Conservation (phyloP, 2,888 invertebrate species). For the Acrobasis consociella region DNA sequence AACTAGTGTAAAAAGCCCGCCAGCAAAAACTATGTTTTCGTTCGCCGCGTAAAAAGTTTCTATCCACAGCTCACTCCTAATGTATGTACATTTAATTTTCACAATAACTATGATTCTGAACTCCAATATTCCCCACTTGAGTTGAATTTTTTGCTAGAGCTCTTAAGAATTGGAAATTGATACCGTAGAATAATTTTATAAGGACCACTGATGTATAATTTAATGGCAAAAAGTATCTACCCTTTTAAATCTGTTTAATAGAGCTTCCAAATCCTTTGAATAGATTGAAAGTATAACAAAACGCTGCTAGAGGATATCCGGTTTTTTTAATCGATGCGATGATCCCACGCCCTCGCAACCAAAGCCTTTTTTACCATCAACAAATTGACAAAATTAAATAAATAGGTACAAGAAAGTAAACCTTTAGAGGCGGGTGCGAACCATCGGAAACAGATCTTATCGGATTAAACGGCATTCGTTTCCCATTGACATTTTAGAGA, state of each 20-base stretch:
- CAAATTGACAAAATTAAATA: conserved; percentile 52
- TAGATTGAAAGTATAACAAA: conserved; percentile 40
- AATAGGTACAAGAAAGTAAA: conserved; percentile 49
- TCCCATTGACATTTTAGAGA: conserved; percentile 26
- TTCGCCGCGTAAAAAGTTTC: not conserved
- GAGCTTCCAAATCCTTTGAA: conserved; percentile 17
- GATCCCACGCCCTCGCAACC: conserved; percentile 67
- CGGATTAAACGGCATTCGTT: conserved; percentile 43
- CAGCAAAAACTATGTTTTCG: not conserved
- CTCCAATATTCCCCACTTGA: conserved; percentile 2
- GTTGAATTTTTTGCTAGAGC: conserved; percentile 3
- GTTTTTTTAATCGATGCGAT: conserved; percentile 52
- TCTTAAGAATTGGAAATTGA: conserved; percentile 18
- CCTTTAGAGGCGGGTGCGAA: conserved; percentile 37
- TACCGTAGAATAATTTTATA: conserved; percentile 10
- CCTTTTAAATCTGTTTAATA: conserved; percentile 14
- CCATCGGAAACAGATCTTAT: conserved; percentile 57
- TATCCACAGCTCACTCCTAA: not conserved
- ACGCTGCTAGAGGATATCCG: conserved; percentile 67
- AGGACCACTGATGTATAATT: conserved; percentile 12
- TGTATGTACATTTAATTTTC: conserved; percentile 16
- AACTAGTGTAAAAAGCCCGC: not conserved
- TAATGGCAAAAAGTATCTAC: conserved; percentile 15
- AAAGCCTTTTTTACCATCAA: conserved; percentile 38
- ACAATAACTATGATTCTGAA: conserved; percentile 3